Conservation (phyloP, 1,140 invertebrate genomes). For the Euura saliciscinereae region DNA sequence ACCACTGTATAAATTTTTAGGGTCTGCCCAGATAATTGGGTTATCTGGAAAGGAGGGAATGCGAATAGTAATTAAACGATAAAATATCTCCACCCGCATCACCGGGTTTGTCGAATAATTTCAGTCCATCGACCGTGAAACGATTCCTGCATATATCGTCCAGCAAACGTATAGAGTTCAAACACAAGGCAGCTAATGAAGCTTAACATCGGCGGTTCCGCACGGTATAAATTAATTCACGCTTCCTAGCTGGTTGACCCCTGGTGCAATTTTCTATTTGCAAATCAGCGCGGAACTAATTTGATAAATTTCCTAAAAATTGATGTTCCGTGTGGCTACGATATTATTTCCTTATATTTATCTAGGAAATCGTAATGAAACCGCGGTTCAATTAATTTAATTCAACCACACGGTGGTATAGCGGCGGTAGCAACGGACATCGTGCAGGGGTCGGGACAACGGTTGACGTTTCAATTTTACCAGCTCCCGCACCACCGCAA, state of each 20-base stretch:
- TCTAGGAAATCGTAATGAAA: neutral
- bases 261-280: neutral
- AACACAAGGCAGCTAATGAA: conserved; percentile 7
- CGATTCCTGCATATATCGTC: neutral
- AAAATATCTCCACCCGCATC: neutral
- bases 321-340: too few relatives aligned
- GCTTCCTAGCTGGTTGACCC: neutral
- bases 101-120: neutral
- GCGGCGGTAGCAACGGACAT: too few relatives aligned
- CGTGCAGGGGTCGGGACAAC: neutral
- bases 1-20: too few relatives aligned
- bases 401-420: neutral
- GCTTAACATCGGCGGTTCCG: neutral
- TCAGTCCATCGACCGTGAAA: neutral
- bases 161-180: neutral
- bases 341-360: too few relatives aligned
- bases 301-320: too few relatives aligned
- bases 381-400: neutral
- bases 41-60: neutral
- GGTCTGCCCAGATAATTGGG: too few relatives aligned
- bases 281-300: too few relatives aligned
- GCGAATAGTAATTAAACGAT: neutral
- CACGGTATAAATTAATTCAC: neutral
- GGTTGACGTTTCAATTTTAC: neutral
- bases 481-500: neutral